These are phyloP conservation scores for Marcusenius ussheri DNA, from an alignment of 2,113 vertebrate genomes.

Conservation along the genomic window DNA sequence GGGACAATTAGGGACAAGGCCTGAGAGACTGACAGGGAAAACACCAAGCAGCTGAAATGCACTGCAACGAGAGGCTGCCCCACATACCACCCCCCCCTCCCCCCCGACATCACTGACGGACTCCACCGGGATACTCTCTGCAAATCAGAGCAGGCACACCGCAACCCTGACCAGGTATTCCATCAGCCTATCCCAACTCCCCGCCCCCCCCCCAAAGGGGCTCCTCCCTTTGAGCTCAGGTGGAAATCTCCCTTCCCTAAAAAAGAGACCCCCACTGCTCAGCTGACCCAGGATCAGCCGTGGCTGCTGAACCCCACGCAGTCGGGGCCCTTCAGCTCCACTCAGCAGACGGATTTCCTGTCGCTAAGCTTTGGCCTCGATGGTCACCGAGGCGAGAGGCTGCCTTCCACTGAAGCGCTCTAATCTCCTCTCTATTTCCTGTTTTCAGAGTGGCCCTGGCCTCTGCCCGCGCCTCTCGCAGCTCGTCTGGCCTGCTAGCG, in stretches of 20 bases:
- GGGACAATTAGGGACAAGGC: background rate
- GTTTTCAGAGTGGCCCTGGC: conserved; percentile 40
- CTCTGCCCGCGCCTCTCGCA: background rate
- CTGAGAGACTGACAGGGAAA: background rate
- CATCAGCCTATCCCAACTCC: background rate
- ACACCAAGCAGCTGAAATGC: background rate
- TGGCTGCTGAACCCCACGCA: background rate
- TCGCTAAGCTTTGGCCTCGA: background rate
- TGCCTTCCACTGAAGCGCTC: background rate
- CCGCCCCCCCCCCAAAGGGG: background rate
- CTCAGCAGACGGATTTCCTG: background rate
- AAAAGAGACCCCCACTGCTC: background rate
- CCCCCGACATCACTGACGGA: background rate
- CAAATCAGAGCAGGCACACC: background rate
- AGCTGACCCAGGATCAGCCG: background rate
- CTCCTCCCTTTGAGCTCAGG: background rate
- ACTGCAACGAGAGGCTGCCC: too few species aligned
- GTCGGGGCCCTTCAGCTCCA: background rate
- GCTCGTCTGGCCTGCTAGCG: conserved; percentile 47
- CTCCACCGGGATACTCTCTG: background rate
- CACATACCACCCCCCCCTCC: too few species aligned
- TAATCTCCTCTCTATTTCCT: conserved; percentile 29
- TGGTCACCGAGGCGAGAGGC: background rate
- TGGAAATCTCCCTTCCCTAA: background rate
- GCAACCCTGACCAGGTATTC: background rate